These are phyloP conservation scores for Drosophila phalerata DNA, from an alignment of 2,888 invertebrate species.

Conservation along the genomic window DNA sequence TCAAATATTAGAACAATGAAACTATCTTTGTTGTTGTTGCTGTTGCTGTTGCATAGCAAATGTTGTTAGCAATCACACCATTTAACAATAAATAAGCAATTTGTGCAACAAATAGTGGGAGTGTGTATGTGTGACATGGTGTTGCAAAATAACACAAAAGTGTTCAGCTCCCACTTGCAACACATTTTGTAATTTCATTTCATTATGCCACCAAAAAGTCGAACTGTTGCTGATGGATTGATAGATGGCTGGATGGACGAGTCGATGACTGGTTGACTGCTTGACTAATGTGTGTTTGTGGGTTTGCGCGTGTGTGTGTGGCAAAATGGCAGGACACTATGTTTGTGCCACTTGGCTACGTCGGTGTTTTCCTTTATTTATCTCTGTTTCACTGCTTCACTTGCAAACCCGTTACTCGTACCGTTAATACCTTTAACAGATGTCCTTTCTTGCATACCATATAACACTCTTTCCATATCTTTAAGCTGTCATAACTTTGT, in stretches of 20 bases:
- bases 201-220: conserved; percentile 62
- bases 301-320: neutral
- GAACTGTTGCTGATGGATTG: conserved; percentile 46
- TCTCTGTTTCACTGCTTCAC: neutral
- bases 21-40: neutral
- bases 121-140: conserved; percentile 17
- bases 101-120: conserved; percentile 60
- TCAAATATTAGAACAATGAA: conserved; percentile 50
- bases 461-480: too few relatives aligned
- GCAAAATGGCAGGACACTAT: conserved; percentile 26
- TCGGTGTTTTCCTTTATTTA: conserved; percentile 40
- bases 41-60: conserved; percentile 47
- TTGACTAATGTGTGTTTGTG: conserved; percentile 1
- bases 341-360: conserved; percentile 48
- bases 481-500: too few relatives aligned
- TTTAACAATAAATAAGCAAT: conserved; percentile 82
- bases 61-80: conserved; percentile 75
- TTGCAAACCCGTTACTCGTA: neutral
- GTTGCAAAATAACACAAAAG: conserved; percentile 61
- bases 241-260: conserved; percentile 48
- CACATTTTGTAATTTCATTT: conserved; percentile 80
- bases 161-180: conserved; percentile 31
- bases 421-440: neutral
- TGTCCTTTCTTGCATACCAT: too few relatives aligned
- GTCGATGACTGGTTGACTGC: conserved; percentile 27